Evolutionary conservation across 2,888 invertebrate species (phyloP), one percentile per base, ranked within the genome.

Genomic region (Melieria picta): DNA sequence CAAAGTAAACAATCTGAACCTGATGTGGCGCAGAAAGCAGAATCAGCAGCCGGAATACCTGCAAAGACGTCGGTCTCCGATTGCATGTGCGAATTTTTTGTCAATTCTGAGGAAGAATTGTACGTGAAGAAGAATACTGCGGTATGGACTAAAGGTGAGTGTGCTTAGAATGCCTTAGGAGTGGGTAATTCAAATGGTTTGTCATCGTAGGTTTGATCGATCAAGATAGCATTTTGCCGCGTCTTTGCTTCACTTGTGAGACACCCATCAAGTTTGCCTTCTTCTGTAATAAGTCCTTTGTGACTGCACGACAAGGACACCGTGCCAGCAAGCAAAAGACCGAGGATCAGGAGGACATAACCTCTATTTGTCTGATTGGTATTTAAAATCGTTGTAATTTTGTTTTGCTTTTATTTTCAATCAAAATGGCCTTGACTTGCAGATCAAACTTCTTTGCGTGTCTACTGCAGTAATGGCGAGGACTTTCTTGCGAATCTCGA

Each of bases 51-150:
- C n/a, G 9, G 4, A n/a, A 47, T 1, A 46, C 1, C 7, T 52
- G 67, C 65, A 6, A 74, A 64, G 50, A 16, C 56, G 4, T 7
- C 56, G 7, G 57, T 66, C 30, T 58, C 61, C 16, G 61, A 81
- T 64, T 86, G 84, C 66, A 83, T 86, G 78, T 83, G 80, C 42
- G 85, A 86, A 70, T 84, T 80, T 50, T 79, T 83, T 71, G 83
- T 86, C 0, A 87, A 87, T 80, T 89, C 91, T 83, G 96, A 96
- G 86, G 96, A 97, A 83, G 97, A 97, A 84, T 87, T 97, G 67
- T 97, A 96, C 89, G 91, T 94, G 3, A 93, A 92, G 79, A 95
- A 93, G 3, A 91, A 93, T 81, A 93, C 94, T 16, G 96, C 94
- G 4, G 90, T 97, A 48, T 95, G 94, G 93, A 93, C 91, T 9